Conservation (phyloP, 2,888 invertebrate species). For the Siphlonurus alternatus region DNA sequence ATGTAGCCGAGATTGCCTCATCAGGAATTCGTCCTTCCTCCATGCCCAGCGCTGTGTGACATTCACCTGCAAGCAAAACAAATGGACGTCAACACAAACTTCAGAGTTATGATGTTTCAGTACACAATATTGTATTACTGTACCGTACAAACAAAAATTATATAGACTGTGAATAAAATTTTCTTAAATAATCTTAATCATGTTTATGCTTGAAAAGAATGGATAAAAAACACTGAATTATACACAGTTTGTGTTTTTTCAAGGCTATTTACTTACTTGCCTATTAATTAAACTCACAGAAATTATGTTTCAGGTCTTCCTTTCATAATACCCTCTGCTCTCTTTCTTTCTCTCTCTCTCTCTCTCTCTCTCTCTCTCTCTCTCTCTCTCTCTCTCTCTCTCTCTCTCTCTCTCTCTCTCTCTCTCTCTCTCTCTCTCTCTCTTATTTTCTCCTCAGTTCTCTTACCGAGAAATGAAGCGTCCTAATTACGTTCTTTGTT, state of each 20-base stretch:
- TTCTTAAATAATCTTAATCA: too few species aligned
- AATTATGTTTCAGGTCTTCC: not conserved
- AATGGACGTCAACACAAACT: too few species aligned
- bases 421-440: not conserved
- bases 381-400: not conserved
- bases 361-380: not conserved
- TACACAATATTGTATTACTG: too few species aligned
- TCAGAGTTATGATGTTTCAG: too few species aligned
- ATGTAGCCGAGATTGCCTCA: conserved; percentile 69
- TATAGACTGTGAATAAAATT: too few species aligned
- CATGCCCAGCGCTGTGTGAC: conserved; percentile 67
- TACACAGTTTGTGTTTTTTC: too few species aligned
- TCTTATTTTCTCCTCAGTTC: not conserved
- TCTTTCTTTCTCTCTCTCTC: not conserved
- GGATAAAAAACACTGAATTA: too few species aligned
- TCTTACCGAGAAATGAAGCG: not conserved
- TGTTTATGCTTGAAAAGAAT: too few species aligned
- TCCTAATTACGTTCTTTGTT: not conserved
- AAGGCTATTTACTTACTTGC: too few species aligned
- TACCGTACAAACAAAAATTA: too few species aligned
- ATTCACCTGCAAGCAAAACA: conserved; percentile 36
- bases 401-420: not conserved
- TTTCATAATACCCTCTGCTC: too few species aligned
- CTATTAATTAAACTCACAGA: not conserved
- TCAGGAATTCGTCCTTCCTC: conserved; percentile 71